Evolutionary conservation across 2,888 invertebrate species (phyloP).

Genomic region (Drosophila imparisetae): DNA sequence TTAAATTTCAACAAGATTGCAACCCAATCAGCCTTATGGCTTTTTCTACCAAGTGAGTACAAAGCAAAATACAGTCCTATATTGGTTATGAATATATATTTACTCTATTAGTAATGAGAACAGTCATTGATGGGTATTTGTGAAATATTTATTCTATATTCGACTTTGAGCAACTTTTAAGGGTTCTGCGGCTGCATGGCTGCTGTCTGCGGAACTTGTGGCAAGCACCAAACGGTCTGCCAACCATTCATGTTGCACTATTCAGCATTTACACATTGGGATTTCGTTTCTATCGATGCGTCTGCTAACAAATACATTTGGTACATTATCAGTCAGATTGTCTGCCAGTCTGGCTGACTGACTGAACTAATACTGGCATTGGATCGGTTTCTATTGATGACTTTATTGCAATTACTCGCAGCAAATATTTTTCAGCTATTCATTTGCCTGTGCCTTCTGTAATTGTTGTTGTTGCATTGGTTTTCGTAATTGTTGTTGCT

Average conservation of each 20-base stretch:
- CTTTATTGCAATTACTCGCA: constrained; percentile 72
- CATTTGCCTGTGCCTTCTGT: constrained; percentile 43
- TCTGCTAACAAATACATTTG: constrained; percentile 42
- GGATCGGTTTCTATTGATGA: constrained; percentile 54
- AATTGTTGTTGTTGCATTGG: constrained; percentile 36
- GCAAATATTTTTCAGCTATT: constrained; percentile 63
- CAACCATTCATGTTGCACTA: constrained; percentile 13
- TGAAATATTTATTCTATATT: constrained; percentile 26
- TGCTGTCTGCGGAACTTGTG: constrained; percentile 50
- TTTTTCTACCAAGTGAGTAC: neutral
- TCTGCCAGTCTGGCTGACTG: neutral
- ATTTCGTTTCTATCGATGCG: constrained; percentile 15
- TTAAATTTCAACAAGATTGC: neutral
- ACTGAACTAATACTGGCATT: constrained; percentile 18
- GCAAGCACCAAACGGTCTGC: constrained; percentile 13
- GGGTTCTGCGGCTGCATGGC: constrained; percentile 35
- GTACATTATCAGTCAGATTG: constrained; percentile 42
- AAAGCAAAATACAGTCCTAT: neutral
- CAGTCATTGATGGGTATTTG: constrained; percentile 45
- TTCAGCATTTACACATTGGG: constrained; percentile 33
- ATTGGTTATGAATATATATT: neutral
- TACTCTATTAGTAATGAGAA: constrained; percentile 27
- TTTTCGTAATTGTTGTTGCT: constrained; percentile 28
- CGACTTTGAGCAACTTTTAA: constrained; percentile 37
- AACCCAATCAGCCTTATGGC: neutral